Evolutionary conservation across 2,888 invertebrate species (phyloP).

Genomic region (Falcaria lacertinaria): DNA sequence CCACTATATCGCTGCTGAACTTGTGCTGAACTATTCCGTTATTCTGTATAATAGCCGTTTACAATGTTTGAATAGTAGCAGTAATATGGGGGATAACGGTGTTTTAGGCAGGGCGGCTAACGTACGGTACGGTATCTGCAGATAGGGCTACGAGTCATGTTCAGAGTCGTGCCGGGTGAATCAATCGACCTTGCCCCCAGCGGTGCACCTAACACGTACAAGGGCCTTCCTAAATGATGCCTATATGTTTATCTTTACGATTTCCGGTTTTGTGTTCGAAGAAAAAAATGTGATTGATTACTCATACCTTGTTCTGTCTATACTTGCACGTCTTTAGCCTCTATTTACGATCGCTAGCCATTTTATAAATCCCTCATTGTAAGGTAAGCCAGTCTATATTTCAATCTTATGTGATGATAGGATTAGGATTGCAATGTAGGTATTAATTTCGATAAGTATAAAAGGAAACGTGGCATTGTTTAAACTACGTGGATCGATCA

Average conservation of each 20-base stretch:
- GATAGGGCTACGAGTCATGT: conserved; percentile 33
- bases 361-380: too few relatives aligned
- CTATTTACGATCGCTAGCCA: too few relatives aligned
- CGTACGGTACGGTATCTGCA: conserved; percentile 42
- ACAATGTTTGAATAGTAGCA: not conserved
- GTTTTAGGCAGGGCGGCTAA: conserved; percentile 21
- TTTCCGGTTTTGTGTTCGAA: not conserved
- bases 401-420: too few relatives aligned
- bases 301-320: not conserved
- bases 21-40: too few relatives aligned
- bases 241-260: conserved; percentile 11
- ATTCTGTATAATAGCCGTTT: not conserved
- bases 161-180: conserved; percentile 33
- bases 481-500: too few relatives aligned
- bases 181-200: conserved; percentile 32
- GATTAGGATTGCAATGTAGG: too few relatives aligned
- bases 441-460: too few relatives aligned
- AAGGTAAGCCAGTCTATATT: too few relatives aligned
- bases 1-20: too few relatives aligned
- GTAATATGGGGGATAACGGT: conserved; percentile 34
- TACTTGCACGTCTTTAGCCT: not conserved
- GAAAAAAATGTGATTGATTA: not conserved
- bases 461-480: too few relatives aligned
- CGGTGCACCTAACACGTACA: conserved; percentile 11
- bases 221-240: conserved; percentile 6